phyloP scores from a whole-genome alignment of 35 echinoderm and acorn worm species.

The Antedon bifida region DNA sequence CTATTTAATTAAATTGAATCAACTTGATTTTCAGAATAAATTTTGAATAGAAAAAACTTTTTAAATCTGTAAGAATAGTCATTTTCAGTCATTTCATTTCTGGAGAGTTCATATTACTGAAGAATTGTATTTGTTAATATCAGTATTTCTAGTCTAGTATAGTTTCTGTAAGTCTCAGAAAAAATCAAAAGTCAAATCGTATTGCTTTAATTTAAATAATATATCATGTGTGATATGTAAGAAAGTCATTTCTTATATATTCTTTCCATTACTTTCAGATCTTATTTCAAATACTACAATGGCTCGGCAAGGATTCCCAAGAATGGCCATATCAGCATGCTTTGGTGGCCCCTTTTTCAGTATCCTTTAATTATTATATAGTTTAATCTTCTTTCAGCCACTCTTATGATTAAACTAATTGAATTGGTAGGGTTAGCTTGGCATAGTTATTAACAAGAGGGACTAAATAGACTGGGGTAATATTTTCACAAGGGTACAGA shows the following conservation, averaged over 20 bases:
- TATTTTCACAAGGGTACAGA: too few relatives aligned
- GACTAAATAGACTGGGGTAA: not conserved
- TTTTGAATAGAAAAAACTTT: too few relatives aligned
- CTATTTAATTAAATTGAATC: too few relatives aligned
- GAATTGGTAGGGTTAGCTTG: not conserved
- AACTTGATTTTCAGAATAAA: too few relatives aligned
- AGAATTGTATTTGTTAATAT: too few relatives aligned
- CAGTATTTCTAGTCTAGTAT: too few relatives aligned
- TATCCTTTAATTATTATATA: slow-evolving; percentile 54
- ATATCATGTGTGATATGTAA: not conserved
- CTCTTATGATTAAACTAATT: not conserved
- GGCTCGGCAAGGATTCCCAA: slow-evolving; percentile 84
- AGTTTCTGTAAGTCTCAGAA: too few relatives aligned
- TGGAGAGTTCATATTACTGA: too few relatives aligned
- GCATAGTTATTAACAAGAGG: not conserved
- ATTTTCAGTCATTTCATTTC: too few relatives aligned
- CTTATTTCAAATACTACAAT: slow-evolving; percentile 69
- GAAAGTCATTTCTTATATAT: not conserved
- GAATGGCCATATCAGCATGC: slow-evolving; percentile 89
- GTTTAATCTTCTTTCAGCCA: not conserved
- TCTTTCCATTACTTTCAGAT: slow-evolving; percentile 48
- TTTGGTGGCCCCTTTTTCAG: slow-evolving; percentile 97
- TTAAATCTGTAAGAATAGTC: too few relatives aligned
- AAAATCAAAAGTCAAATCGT: too few relatives aligned
- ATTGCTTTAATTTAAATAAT: too few relatives aligned